These are phyloP conservation scores for Drosophila truncata DNA, from an alignment of 1,140 invertebrate genomes.

Conservation along the genomic window DNA sequence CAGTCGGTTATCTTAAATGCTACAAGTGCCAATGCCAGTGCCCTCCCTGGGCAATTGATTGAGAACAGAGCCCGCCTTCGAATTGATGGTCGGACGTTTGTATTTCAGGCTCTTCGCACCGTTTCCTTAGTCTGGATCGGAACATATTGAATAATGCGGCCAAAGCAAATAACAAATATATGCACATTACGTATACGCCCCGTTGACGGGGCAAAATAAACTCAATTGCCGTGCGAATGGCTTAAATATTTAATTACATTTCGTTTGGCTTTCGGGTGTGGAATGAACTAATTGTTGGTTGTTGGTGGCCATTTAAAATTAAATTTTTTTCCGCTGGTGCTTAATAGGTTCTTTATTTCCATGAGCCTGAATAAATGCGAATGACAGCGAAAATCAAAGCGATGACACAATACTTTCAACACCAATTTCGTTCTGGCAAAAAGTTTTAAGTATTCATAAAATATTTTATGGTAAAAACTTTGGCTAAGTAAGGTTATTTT, in stretches of 20 bases:
- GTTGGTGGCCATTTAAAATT: constrained; percentile 16
- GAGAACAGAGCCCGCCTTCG: constrained; percentile 38
- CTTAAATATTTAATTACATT: constrained; percentile 60
- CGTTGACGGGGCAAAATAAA: constrained; percentile 39
- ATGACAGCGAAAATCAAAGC: constrained; percentile 10
- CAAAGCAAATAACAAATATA: constrained; percentile 46
- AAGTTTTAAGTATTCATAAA: neutral
- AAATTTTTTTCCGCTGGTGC: constrained; percentile 16
- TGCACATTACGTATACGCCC: constrained; percentile 40
- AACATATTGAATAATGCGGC: constrained; percentile 65
- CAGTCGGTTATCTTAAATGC: constrained; percentile 54
- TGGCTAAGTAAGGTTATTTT: neutral
- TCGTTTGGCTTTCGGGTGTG: constrained; percentile 20
- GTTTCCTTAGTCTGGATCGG: constrained; percentile 20
- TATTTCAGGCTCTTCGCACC: constrained; percentile 29
- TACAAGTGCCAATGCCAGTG: constrained; percentile 54
- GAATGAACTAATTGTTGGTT: constrained; percentile 20
- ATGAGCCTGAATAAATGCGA: neutral
- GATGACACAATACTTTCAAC: constrained; percentile 16
- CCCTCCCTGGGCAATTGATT: constrained; percentile 22
- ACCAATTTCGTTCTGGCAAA: neutral
- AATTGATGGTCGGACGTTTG: constrained; percentile 49
- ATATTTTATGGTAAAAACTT: neutral
- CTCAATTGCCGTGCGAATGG: constrained; percentile 30
- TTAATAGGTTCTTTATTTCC: constrained; percentile 24